A percentile compares a stretch with the other conserved stretches of the same genome.
Conservation (phyloP, 2,888 invertebrate species). For the Onchidella celtica region DNA sequence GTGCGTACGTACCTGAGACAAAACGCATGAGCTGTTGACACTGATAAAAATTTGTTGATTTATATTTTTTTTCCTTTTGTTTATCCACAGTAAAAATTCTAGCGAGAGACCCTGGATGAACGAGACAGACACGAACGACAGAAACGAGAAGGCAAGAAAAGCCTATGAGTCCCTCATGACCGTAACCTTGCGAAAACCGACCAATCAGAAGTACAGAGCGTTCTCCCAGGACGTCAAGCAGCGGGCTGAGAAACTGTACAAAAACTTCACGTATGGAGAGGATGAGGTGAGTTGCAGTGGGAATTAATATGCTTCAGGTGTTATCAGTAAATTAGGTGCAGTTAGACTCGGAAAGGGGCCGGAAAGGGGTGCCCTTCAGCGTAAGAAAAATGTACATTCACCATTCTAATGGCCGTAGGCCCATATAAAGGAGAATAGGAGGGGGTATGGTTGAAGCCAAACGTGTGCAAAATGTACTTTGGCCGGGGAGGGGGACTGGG, state of each 20-base stretch:
- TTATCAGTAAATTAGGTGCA: background rate
- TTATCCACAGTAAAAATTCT: conserved; percentile 58
- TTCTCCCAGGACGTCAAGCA: conserved; percentile 77
- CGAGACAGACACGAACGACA: conserved; percentile 88
- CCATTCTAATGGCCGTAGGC: too few relatives aligned
- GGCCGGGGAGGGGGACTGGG: too few relatives aligned
- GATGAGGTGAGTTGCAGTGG: conserved; percentile 77
- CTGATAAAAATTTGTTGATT: too few relatives aligned
- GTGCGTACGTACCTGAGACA: too few relatives aligned
- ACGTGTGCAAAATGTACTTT: too few relatives aligned
- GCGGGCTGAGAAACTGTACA: conserved; percentile 68
- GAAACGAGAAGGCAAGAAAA: conserved; percentile 85
- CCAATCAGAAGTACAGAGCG: conserved; percentile 74
- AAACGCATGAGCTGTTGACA: too few relatives aligned
- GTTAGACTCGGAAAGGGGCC: too few relatives aligned
- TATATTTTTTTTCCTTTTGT: too few relatives aligned
- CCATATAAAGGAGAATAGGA: too few relatives aligned
- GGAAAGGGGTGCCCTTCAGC: too few relatives aligned
- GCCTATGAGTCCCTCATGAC: conserved; percentile 79
- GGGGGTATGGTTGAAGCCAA: too few relatives aligned
- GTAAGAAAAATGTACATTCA: too few relatives aligned
- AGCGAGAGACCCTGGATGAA: conserved; percentile 90
- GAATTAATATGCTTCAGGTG: background rate
- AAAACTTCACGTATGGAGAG: conserved; percentile 76
- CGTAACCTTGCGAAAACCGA: conserved; percentile 78